Conservation (phyloP, 2,888 invertebrate genomes). For the Entomobrya multifasciata region DNA sequence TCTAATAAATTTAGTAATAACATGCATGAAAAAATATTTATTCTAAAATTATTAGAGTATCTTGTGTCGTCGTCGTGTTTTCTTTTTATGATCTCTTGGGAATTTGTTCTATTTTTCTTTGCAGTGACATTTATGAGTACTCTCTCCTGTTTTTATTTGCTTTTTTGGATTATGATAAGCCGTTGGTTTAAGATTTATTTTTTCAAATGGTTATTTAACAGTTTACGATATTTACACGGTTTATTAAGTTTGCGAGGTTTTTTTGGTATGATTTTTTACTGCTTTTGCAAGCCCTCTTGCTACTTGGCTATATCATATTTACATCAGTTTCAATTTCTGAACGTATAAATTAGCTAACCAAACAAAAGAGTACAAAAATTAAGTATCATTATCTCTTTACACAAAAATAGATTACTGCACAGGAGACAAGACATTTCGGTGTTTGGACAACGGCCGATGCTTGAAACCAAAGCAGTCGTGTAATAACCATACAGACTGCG, state of each 20-base stretch:
- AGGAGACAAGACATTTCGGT: background rate
- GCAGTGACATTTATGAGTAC: too few relatives aligned
- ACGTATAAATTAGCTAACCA: background rate
- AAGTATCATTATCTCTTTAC: background rate
- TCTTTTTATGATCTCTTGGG: too few relatives aligned
- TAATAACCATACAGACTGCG: slow-evolving; percentile 40
- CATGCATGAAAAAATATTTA: too few relatives aligned
- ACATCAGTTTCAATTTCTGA: background rate
- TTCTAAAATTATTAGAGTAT: too few relatives aligned
- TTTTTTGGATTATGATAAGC: too few relatives aligned
- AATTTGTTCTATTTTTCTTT: too few relatives aligned
- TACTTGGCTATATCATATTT: background rate
- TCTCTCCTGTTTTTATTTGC: too few relatives aligned
- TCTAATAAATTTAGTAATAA: too few relatives aligned
- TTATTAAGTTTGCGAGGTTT: background rate
- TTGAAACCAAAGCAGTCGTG: slow-evolving; percentile 22
- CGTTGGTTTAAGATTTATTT: background rate
- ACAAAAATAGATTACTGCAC: slow-evolving; percentile 9
- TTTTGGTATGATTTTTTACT: background rate
- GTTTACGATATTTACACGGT: background rate
- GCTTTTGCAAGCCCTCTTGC: background rate
- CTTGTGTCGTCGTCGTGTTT: too few relatives aligned
- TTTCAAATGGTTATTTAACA: background rate
- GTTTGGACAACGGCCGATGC: slow-evolving; percentile 40
- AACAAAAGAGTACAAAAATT: background rate